phyloP scores from a whole-genome alignment of 2,888 invertebrate genomes.

The Harpagoxenus sublaevis region DNA sequence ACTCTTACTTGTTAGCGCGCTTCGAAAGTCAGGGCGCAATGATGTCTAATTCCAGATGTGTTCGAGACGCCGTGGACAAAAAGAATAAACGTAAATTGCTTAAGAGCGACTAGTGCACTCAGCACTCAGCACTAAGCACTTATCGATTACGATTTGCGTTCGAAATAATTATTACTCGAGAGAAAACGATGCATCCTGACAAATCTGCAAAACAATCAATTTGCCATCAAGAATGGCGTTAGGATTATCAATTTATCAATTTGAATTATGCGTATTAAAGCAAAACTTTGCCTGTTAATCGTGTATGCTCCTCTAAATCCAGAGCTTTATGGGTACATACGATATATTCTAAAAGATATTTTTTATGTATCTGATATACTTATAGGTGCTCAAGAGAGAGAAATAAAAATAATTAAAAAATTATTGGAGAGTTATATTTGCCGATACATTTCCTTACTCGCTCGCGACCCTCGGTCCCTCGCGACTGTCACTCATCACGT shows the following conservation, averaged over 20 bases:
- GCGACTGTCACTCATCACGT: not conserved
- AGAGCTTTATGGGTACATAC: not conserved
- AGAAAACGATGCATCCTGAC: not conserved
- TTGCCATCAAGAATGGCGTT: not conserved
- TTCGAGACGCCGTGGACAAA: not conserved
- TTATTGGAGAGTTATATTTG: not conserved
- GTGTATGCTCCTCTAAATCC: not conserved
- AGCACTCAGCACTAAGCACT: too few relatives aligned
- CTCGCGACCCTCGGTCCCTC: not conserved
- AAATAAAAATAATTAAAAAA: constrained; percentile 18
- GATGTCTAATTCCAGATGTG: not conserved
- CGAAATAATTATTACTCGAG: not conserved
- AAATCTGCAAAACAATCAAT: not conserved
- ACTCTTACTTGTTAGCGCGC: not conserved
- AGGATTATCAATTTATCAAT: not conserved
- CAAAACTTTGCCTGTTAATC: not conserved
- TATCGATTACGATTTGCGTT: not conserved
- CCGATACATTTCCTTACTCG: not conserved
- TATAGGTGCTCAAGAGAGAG: too few relatives aligned
- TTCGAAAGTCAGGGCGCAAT: not conserved
- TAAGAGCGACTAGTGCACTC: not conserved
- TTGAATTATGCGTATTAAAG: not conserved
- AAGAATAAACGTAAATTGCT: not conserved
- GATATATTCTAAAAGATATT: not conserved
- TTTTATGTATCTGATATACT: not conserved